Evolutionary conservation across 2,888 invertebrate genomes (phyloP).

Genomic region (Timema podura): DNA sequence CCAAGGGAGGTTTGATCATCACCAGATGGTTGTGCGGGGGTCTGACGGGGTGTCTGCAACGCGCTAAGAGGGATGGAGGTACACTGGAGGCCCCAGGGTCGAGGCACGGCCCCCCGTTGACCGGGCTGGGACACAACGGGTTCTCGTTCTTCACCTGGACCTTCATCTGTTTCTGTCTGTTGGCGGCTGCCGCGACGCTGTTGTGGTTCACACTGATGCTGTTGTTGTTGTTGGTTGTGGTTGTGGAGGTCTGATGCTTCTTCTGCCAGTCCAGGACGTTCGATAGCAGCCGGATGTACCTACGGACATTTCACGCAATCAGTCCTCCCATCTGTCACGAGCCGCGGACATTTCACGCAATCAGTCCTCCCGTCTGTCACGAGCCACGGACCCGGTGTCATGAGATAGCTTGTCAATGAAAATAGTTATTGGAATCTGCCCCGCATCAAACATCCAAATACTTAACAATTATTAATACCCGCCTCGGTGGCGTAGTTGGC

Average conservation of each 20-base stretch:
- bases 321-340: neutral
- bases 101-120: neutral
- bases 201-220: conserved; percentile 46
- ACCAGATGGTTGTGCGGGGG: conserved; percentile 25
- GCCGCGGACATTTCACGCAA: neutral
- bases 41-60: conserved; percentile 9
- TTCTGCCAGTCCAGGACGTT: conserved; percentile 89
- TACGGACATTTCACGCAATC: conserved; percentile 39
- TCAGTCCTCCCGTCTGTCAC: neutral
- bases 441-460: too few relatives aligned
- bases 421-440: too few relatives aligned
- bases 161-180: conserved; percentile 37
- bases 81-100: neutral
- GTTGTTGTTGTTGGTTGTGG: conserved; percentile 48
- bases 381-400: too few relatives aligned
- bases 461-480: too few relatives aligned
- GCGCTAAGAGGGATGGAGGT: neutral
- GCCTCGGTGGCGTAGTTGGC: too few relatives aligned
- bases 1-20: conserved; percentile 41
- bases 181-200: conserved; percentile 38
- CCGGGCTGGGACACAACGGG: conserved; percentile 8
- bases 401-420: too few relatives aligned
- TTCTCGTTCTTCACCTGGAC: conserved; percentile 26
- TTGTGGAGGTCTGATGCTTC: conserved; percentile 42
- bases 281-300: conserved; percentile 82